Conservation (phyloP, 2,797 vertebrate genomes). For the Poeciliopsis presidionis region DNA sequence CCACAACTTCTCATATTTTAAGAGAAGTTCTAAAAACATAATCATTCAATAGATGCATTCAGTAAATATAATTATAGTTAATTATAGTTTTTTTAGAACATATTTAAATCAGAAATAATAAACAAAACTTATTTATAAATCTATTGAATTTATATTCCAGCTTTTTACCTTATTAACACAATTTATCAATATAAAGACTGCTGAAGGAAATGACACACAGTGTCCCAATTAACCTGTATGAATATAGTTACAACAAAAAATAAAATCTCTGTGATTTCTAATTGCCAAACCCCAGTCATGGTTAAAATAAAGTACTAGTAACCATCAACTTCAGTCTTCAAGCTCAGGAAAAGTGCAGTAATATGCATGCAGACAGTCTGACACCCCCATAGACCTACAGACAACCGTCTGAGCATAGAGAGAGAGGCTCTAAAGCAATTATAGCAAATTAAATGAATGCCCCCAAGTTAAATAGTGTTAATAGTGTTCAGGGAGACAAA, state of each 20-base stretch:
- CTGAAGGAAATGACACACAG: background rate
- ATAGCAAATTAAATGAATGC: constrained; percentile 79
- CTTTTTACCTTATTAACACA: background rate
- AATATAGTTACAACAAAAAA: background rate
- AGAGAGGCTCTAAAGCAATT: constrained; percentile 75
- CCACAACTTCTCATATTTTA: background rate
- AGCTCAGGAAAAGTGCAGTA: constrained; percentile 29
- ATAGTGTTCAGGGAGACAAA: constrained; percentile 76
- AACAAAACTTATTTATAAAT: background rate
- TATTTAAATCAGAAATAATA: background rate
- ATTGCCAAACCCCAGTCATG: background rate
- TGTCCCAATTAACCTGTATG: background rate
- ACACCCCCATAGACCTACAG: constrained; percentile 56
- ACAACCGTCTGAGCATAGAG: constrained; percentile 66
- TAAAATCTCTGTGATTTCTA: background rate
- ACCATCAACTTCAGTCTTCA: constrained; percentile 23
- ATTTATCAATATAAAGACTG: background rate
- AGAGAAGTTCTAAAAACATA: background rate
- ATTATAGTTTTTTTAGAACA: background rate
- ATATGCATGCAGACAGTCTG: constrained; percentile 50
- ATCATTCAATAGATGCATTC: background rate
- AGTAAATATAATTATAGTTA: background rate
- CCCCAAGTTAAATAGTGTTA: constrained; percentile 78
- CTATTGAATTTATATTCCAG: background rate
- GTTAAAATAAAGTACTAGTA: constrained; percentile 14